phyloP scores from a whole-genome alignment of 2,113 vertebrate species.

The Gasterosteus nipponicus region DNA sequence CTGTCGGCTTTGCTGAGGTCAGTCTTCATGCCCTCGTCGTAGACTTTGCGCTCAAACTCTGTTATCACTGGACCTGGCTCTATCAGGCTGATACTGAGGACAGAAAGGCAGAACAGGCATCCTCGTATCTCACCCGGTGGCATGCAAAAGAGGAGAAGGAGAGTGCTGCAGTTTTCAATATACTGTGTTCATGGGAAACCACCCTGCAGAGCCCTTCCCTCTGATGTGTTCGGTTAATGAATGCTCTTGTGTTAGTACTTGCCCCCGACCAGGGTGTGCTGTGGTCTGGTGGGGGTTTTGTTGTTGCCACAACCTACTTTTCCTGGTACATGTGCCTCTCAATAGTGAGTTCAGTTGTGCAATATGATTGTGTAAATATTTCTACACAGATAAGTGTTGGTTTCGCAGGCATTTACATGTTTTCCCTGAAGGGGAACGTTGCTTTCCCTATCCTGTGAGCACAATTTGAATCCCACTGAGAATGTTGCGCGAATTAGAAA shows the following conservation, averaged over 20 bases:
- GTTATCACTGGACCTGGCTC: slow-evolving; percentile 87
- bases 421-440: not conserved
- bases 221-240: not conserved
- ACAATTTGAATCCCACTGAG: not conserved
- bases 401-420: slow-evolving; percentile 22
- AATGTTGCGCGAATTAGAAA: not conserved
- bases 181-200: not conserved
- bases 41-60: slow-evolving; percentile 88
- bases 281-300: not conserved
- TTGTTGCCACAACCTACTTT: not conserved
- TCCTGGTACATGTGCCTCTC: not conserved
- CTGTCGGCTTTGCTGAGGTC: slow-evolving; percentile 85
- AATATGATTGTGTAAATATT: slow-evolving; percentile 10
- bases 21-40: slow-evolving; percentile 85
- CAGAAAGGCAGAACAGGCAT: not conserved
- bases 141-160: not conserved
- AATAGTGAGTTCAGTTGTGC: not conserved
- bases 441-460: not conserved
- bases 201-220: not conserved
- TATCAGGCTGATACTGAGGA: slow-evolving; percentile 83
- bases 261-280: slow-evolving; percentile 11
- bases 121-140: not conserved
- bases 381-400: not conserved
- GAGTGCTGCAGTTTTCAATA: not conserved
- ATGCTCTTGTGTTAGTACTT: slow-evolving; percentile 18